These are phyloP conservation scores for Pemphigus obesinymphae DNA, from an alignment of 1,140 invertebrate species.

Conservation along the genomic window DNA sequence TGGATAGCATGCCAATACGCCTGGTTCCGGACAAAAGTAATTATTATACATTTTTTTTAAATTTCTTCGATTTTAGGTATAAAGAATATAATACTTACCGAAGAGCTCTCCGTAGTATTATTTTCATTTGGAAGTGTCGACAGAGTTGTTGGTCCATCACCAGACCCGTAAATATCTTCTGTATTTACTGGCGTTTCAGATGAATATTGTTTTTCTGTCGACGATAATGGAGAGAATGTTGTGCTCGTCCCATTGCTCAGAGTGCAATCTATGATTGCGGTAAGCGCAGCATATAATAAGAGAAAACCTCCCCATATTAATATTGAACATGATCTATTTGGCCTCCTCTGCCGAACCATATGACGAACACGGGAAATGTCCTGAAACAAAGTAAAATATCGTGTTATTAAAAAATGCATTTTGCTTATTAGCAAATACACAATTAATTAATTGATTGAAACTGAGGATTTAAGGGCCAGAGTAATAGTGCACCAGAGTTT, in stretches of 20 bases:
- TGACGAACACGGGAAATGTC: not conserved
- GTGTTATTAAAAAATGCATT: too few species aligned
- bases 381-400: not conserved
- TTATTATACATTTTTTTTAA: not conserved
- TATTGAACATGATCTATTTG: constrained; percentile 34
- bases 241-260: not conserved
- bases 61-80: too few species aligned
- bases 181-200: not conserved
- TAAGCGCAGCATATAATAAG: constrained; percentile 8
- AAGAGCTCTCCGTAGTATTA: not conserved
- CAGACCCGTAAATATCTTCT: not conserved
- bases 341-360: constrained; percentile 35
- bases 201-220: not conserved
- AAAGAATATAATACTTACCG: not conserved
- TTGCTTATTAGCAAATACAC: too few species aligned
- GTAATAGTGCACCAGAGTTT: too few species aligned
- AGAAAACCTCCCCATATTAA: constrained; percentile 30
- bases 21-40: too few species aligned
- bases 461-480: too few species aligned
- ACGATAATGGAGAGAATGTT: not conserved
- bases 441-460: too few species aligned
- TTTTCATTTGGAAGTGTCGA: not conserved
- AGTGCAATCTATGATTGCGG: constrained; percentile 28
- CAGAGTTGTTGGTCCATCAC: not conserved
- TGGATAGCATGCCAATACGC: too few species aligned